Evolutionary conservation across 2,888 invertebrate species (phyloP).

Genomic region (Cinara cedri): DNA sequence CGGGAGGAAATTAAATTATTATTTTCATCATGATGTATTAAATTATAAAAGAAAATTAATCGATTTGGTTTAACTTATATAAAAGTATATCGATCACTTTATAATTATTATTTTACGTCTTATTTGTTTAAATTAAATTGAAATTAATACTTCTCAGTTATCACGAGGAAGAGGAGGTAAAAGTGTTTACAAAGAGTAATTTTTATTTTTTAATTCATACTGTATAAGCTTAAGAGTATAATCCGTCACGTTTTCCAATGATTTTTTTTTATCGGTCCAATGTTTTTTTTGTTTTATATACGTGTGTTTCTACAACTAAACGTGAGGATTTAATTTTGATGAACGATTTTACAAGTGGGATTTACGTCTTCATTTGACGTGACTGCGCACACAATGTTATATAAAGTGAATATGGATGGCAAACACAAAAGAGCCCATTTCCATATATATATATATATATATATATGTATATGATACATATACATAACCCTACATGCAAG

Average conservation of each 20-base stretch:
- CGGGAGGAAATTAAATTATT: not conserved
- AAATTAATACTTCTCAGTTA: not conserved
- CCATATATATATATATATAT: too few relatives aligned
- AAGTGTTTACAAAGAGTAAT: not conserved
- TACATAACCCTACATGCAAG: too few relatives aligned
- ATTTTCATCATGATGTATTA: not conserved
- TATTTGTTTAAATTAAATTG: not conserved
- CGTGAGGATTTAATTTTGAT: conserved; percentile 49
- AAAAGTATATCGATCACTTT: not conserved
- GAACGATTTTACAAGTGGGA: conserved; percentile 56
- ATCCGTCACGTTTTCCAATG: conserved; percentile 28
- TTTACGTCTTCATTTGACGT: conserved; percentile 55
- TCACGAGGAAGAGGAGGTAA: not conserved
- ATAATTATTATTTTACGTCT: not conserved
- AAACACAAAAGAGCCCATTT: conserved; percentile 46
- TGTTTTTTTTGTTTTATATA: conserved; percentile 39
- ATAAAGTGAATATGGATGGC: conserved; percentile 48
- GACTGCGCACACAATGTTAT: conserved; percentile 53
- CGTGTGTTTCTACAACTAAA: not conserved
- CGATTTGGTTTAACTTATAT: too few relatives aligned
- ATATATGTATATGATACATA: not conserved
- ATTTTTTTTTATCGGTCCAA: conserved; percentile 28
- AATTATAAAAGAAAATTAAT: not conserved
- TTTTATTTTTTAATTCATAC: conserved; percentile 20
- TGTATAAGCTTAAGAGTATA: conserved; percentile 21